phyloP scores from a whole-genome alignment of 1,140 invertebrate genomes.

The Asbolus verrucosus region DNA sequence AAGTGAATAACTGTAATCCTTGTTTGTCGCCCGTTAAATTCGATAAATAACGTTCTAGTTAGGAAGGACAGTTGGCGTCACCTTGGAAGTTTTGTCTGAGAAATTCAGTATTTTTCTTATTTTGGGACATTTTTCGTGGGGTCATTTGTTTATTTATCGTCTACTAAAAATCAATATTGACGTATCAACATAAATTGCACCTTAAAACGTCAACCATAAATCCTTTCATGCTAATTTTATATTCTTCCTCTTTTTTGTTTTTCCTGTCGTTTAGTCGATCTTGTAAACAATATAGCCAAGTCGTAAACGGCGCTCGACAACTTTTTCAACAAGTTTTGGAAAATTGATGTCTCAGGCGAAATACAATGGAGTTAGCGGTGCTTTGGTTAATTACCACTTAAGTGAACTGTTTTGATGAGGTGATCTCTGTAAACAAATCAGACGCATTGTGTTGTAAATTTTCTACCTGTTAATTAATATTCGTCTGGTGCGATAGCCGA shows the following conservation, averaged over 20 bases:
- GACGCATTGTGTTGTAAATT: conserved; percentile 17
- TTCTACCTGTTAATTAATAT: conserved; percentile 26
- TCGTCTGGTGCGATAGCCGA: conserved; percentile 19
- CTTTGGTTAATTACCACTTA: conserved; percentile 10
- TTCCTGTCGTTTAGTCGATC: not conserved
- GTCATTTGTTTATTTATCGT: conserved; percentile 43
- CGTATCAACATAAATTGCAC: conserved; percentile 45
- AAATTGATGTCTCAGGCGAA: not conserved
- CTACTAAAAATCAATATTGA: conserved; percentile 42
- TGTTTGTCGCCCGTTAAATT: conserved; percentile 34
- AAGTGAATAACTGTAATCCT: conserved; percentile 28
- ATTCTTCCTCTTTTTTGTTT: conserved; percentile 12
- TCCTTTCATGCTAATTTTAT: conserved; percentile 43
- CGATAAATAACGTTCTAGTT: conserved; percentile 37
- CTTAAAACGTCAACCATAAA: conserved; percentile 43
- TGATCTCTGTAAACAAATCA: conserved; percentile 33
- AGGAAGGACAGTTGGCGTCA: conserved; percentile 26
- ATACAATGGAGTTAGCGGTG: not conserved
- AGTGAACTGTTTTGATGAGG: conserved; percentile 15
- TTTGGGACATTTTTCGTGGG: conserved; percentile 16
- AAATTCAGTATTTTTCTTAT: conserved; percentile 8
- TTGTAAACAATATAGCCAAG: conserved; percentile 31
- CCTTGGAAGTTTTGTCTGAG: conserved; percentile 12
- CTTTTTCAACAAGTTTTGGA: not conserved
- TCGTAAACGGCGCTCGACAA: conserved; percentile 13